Evolutionary conservation across 2,113 vertebrate genomes (phyloP).

Genomic region (Macrotus californicus): DNA sequence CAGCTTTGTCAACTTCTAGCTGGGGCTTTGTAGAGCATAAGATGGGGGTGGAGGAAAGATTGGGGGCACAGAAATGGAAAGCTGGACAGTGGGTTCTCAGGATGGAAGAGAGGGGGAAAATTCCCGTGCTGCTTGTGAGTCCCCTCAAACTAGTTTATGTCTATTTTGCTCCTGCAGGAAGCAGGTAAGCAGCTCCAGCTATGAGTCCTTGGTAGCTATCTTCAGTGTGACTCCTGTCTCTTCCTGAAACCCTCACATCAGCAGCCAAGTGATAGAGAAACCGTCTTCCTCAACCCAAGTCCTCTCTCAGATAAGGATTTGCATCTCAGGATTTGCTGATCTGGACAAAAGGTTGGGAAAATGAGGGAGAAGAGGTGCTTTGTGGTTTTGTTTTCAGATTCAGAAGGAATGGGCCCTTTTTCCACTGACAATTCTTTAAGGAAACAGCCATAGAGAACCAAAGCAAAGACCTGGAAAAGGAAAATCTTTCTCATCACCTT

Average conservation of each 20-base stretch:
- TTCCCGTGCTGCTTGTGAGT: background rate
- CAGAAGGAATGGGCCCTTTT: background rate
- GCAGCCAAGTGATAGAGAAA: background rate
- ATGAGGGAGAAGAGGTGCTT: background rate
- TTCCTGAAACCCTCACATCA: background rate
- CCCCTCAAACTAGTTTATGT: background rate
- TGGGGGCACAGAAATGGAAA: background rate
- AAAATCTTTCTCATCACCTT: background rate
- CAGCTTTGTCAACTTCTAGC: constrained; percentile 63
- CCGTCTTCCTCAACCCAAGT: background rate
- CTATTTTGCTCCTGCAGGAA: background rate
- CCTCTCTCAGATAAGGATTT: background rate
- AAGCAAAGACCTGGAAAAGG: background rate
- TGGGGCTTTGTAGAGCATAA: constrained; percentile 22
- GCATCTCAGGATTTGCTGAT: background rate
- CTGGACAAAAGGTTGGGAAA: background rate
- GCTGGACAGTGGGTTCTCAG: background rate
- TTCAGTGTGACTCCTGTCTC: background rate
- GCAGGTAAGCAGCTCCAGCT: background rate
- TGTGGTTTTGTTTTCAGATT: background rate
- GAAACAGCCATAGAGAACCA: background rate
- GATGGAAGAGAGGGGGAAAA: background rate
- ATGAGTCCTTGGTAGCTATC: background rate
- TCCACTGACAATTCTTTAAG: background rate
- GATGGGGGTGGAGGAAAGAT: background rate